Conservation (phyloP, 1,140 invertebrate genomes). For the Drosophila teissieri region DNA sequence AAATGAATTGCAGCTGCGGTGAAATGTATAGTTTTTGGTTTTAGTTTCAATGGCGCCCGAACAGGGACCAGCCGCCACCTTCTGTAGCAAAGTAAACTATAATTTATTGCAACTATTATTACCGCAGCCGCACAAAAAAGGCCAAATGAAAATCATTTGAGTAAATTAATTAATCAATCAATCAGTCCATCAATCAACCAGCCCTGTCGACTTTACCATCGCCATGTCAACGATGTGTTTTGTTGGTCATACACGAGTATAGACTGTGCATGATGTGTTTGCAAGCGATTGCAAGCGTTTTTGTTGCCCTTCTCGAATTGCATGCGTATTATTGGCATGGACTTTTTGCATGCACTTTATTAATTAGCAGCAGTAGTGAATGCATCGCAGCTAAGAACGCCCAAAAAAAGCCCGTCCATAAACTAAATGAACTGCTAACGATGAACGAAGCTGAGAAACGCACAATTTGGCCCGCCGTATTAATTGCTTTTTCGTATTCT, state of each 20-base stretch:
- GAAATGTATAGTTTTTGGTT: background rate
- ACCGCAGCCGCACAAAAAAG: slow-evolving; percentile 1
- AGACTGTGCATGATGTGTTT: slow-evolving; percentile 26
- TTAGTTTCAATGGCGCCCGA: no score
- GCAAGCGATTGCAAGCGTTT: slow-evolving; percentile 18
- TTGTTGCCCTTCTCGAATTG: slow-evolving; percentile 14
- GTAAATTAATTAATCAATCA: slow-evolving; percentile 39
- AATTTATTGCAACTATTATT: background rate
- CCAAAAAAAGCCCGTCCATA: slow-evolving; percentile 39
- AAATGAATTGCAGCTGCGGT: background rate
- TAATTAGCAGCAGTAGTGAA: slow-evolving; percentile 33
- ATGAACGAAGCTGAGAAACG: slow-evolving; percentile 18
- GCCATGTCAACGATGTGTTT: slow-evolving; percentile 11
- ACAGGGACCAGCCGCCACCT: no score
- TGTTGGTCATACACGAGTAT: slow-evolving; percentile 2
- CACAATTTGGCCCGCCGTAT: slow-evolving; percentile 38
- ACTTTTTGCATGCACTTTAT: slow-evolving; percentile 69
- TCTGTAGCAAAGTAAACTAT: background rate
- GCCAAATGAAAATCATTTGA: slow-evolving; percentile 18
- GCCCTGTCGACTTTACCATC: slow-evolving; percentile 22
- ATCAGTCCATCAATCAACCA: slow-evolving; percentile 43
- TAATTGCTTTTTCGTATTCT: slow-evolving; percentile 47
- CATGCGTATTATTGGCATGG: slow-evolving; percentile 74
- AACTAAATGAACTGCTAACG: slow-evolving; percentile 18
- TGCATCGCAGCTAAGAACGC: slow-evolving; percentile 31